Evolutionary conservation across 2,113 vertebrate genomes (phyloP), one percentile per base, ranked within the genome.

Genomic region (Gallinago undulata): DNA sequence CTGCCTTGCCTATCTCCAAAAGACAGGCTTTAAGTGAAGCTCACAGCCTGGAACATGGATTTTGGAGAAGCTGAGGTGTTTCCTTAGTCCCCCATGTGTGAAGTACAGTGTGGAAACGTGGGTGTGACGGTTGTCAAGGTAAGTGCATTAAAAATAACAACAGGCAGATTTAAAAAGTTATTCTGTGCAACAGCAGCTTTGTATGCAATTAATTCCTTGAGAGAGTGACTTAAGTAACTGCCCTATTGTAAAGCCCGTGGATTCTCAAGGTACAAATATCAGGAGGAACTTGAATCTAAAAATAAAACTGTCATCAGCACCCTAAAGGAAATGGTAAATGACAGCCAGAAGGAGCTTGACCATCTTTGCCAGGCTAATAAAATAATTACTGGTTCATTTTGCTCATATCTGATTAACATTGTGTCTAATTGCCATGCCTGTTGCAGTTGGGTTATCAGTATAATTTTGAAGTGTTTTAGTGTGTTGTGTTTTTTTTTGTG

Each of bases 41-140:
- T 79, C 25, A 23, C 27, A 84, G 45, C 33, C 18, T 11, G 23
- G 79, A 69, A 3, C 7, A 19, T 7, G 12, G 43, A 48, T 81
- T 76, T 72, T 53, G 57, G 70, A 73, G 66, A 16, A 82, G 39
- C 19, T 84, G 48, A 87, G 62, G 23, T 67, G 3, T 62, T 94
- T 83, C 57, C 53, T 66, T 35, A 51, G 35, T 8, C 10, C 12
- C 4, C 45, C 86, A 45, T 19, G 30, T 0, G 0, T 12, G 12
- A 78, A 22, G 56, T 21, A 41, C 0, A 0, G 3, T 27, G 21
- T 72, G 53, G 25, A 2, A 9, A 17, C 47, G 13, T 31, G 48
- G 28, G 17, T 41, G 53, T 19, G 31, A 53, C 9, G 72, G 19
- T 82, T 11, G 57, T 35, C 53, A 68, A 45, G 53, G 33, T 0